Base-by-base conservation (phyloP, 2,113 vertebrate genomes). In the Dascyllus trimaculatus region DNA sequence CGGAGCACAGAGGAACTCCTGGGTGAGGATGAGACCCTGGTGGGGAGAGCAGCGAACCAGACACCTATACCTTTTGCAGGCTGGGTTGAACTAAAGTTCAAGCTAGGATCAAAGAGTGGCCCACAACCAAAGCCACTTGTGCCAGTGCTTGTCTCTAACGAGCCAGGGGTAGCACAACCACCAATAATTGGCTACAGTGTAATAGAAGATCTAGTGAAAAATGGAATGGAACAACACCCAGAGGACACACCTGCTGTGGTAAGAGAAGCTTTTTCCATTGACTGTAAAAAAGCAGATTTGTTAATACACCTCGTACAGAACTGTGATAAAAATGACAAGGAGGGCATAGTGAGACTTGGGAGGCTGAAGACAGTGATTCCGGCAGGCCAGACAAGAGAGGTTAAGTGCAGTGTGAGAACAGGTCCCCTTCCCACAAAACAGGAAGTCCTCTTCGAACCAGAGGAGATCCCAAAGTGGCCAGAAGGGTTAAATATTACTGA, bases 151-250 rank as follows among this genome's bases (percentile, higher is more conserved):
- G 25, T 80, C 6, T 54, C 57, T 7, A 32, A 32, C 24, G 32
- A 78, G 4, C 69, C 52, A 48, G 65, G 15, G 11, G 49, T 73
- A 10, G 62, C 68, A 43, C 49, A 83, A 0, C 45, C 60, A 21
- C 80, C 60, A 0, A 67, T 82, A 6, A 62, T 59, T 8, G 51
- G 62, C 24, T 68, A 66, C 24, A 78, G 61, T 60, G 67, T 59
- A 1, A 71, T 77, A 1, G 19, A 82, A 11, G 60, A 71, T 2
- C 10, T 66, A 11, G 48, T 65, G 0, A 59, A 13, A 21, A 15
- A 48, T 46, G 66, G 80, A 17, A 76, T 65, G 52, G 32, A 46
- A 4, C 19, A 71, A 0, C 57, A 81, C 1, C 51, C 65, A 11
- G n/a, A 58, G 4, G 25, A 58, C 3, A 57, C 38, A n/a, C 11